phyloP scores from a whole-genome alignment of 64 coral and sea anemone species.

The Dendronephthya gigantea region DNA sequence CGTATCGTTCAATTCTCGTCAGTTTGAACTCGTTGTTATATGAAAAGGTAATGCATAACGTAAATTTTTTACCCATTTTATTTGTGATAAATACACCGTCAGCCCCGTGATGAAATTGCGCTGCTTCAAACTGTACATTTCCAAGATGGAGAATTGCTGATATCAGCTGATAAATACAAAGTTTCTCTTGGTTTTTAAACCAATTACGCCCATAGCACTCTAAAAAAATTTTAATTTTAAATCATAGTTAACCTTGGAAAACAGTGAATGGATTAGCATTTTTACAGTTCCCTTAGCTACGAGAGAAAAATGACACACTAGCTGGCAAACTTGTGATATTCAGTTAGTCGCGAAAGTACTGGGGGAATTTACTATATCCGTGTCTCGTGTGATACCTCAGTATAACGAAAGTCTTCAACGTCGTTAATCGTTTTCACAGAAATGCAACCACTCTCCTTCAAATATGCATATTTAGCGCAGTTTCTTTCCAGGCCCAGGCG shows the following conservation, averaged over 20 bases:
- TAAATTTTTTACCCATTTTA: slow-evolving; percentile 37
- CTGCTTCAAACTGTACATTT: slow-evolving; percentile 59
- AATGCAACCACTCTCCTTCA: slow-evolving; percentile 81
- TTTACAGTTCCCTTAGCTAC: too few relatives aligned
- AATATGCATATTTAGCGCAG: slow-evolving; percentile 56
- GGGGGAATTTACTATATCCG: too few relatives aligned
- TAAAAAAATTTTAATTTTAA: slow-evolving; percentile 19
- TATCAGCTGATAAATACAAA: slow-evolving; percentile 57
- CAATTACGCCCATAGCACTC: slow-evolving; percentile 87
- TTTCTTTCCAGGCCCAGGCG: slow-evolving; percentile 49
- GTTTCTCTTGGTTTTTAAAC: slow-evolving; percentile 55
- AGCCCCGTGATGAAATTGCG: slow-evolving; percentile 46
- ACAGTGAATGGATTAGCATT: too few relatives aligned
- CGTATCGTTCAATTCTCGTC: too few relatives aligned
- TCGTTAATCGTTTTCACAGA: slow-evolving; percentile 75
- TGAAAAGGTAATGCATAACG: too few relatives aligned
- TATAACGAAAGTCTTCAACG: slow-evolving; percentile 68
- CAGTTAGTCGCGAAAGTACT: too few relatives aligned
- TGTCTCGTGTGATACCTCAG: slow-evolving; percentile 41
- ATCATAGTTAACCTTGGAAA: too few relatives aligned
- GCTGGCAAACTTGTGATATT: too few relatives aligned
- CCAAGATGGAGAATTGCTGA: slow-evolving; percentile 93
- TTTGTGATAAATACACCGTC: slow-evolving; percentile 64
- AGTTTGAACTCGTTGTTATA: too few relatives aligned
- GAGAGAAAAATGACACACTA: too few relatives aligned